Conservation (phyloP, 2,113 vertebrate genomes). For the Phaethon lepturus region DNA sequence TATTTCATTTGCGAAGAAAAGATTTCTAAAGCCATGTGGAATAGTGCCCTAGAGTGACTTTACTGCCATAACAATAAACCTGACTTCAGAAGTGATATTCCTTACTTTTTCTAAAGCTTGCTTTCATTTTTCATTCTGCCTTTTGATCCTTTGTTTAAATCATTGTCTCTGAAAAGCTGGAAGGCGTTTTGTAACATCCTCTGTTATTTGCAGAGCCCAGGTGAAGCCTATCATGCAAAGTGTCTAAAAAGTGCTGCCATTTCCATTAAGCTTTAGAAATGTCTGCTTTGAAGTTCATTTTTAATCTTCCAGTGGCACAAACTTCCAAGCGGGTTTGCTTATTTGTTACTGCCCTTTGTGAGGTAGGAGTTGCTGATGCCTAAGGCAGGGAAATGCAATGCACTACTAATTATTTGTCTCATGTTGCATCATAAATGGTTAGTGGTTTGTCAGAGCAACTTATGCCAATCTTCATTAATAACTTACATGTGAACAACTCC, state of each 20-base stretch:
- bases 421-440: not conserved
- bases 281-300: slow-evolving; percentile 19
- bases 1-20: not conserved
- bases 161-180: slow-evolving; percentile 2
- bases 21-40: not conserved
- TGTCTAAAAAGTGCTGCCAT: not conserved
- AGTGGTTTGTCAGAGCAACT: not conserved
- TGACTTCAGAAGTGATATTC: not conserved
- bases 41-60: not conserved
- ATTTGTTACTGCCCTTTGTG: not conserved
- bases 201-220: slow-evolving; percentile 1
- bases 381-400: not conserved
- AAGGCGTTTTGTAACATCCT: not conserved
- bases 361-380: not conserved
- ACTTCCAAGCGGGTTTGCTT: not conserved
- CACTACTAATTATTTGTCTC: not conserved
- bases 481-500: not conserved
- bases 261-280: slow-evolving; percentile 25
- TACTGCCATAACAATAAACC: not conserved
- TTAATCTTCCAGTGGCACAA: not conserved
- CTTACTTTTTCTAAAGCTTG: not conserved
- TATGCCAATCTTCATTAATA: not conserved
- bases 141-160: slow-evolving; percentile 42
- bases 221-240: not conserved
- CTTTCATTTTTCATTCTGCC: not conserved